Evolutionary conservation across 37 sponge, comb jelly and placozoan species (phyloP).

Genomic region (Tethya wilhelma): DNA sequence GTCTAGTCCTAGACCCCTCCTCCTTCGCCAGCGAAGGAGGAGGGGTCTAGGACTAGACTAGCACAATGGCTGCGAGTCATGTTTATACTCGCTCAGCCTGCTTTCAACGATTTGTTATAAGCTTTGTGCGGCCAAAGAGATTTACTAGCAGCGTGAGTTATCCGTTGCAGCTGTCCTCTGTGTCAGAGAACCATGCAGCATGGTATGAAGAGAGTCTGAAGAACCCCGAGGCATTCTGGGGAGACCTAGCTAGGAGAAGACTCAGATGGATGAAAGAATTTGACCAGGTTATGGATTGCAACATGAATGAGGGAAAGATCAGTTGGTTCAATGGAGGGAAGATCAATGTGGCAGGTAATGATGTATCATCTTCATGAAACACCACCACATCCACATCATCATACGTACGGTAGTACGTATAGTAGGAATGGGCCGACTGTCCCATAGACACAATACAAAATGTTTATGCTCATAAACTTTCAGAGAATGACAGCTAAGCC

Average conservation of each 20-base stretch:
- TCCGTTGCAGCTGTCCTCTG: conserved; percentile 60
- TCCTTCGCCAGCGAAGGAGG: too few relatives aligned
- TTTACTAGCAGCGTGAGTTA: conserved; percentile 25
- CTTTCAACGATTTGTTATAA: not conserved
- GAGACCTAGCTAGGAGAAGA: conserved; percentile 75
- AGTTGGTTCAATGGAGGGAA: conserved; percentile 90
- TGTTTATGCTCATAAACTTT: too few relatives aligned
- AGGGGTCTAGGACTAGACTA: too few relatives aligned
- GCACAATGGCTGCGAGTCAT: not conserved
- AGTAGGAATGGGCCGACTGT: too few relatives aligned
- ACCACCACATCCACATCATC: not conserved
- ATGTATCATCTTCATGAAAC: not conserved
- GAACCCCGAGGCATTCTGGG: conserved; percentile 88
- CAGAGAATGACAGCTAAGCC: too few relatives aligned
- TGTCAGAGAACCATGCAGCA: conserved; percentile 41
- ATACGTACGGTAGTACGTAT: too few relatives aligned
- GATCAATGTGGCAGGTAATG: conserved; percentile 85
- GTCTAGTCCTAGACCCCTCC: not conserved
- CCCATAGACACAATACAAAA: too few relatives aligned
- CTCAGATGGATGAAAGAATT: conserved; percentile 78
- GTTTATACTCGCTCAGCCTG: not conserved
- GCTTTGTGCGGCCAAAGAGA: not conserved
- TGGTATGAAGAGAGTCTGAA: conserved; percentile 77
- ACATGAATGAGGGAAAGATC: conserved; percentile 74
- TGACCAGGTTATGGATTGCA: conserved; percentile 79